Percentiles rank a stretch among this genome's conserved stretches.
Conservation (phyloP, 2,797 vertebrate genomes). For the Orientallactaga sibirica region DNA sequence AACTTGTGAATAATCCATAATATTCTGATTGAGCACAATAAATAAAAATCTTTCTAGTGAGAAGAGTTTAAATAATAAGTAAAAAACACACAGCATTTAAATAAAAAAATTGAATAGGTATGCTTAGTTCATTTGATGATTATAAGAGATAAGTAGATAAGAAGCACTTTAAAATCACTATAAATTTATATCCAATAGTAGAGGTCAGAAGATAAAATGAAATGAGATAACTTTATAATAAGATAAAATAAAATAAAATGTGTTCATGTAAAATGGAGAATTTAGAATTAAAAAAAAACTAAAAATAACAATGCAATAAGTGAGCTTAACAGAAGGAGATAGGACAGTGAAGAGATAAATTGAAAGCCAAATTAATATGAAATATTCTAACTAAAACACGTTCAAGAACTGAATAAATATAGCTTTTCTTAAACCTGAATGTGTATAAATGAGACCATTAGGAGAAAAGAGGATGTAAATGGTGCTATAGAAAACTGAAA, state of each 20-base stretch:
- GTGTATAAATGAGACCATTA: background rate
- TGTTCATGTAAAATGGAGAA: background rate
- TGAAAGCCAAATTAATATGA: background rate
- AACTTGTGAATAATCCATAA: background rate
- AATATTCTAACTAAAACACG: background rate
- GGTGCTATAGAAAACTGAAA: background rate
- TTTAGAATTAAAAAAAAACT: background rate
- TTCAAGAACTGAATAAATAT: background rate
- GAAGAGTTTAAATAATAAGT: background rate
- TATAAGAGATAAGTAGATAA: background rate
- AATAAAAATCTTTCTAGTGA: background rate
- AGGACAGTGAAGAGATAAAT: background rate
- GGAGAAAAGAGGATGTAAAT: background rate
- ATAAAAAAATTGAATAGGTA: background rate
- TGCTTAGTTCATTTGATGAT: background rate
- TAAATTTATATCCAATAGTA: background rate
- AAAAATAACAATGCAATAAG: background rate
- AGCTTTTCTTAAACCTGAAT: background rate
- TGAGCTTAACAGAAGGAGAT: background rate
- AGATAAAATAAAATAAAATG: background rate
- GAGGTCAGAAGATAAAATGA: background rate
- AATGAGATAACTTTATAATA: background rate
- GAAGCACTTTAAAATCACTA: background rate
- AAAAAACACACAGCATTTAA: background rate
- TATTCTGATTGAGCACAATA: background rate